Evolutionary conservation across 2,113 vertebrate species (phyloP), one percentile per base, ranked within the genome.

Genomic region (Oncorhynchus tshawytscha): DNA sequence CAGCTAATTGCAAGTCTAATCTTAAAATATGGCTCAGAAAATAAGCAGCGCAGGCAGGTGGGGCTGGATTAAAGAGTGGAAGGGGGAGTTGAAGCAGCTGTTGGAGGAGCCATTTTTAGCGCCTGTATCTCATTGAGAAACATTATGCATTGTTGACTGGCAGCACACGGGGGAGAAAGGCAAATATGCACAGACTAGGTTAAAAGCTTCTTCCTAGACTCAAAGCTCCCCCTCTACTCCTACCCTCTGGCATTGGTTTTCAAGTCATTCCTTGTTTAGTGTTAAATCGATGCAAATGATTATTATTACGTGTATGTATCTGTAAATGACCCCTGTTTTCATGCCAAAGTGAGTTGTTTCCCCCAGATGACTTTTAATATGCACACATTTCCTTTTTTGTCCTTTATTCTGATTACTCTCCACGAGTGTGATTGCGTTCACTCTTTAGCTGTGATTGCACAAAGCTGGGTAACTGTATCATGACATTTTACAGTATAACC

Each of bases 1-100:
- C 82, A 85, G 84, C 80, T 88, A 90, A 90, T 92, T 89, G 85
- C 79, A 70, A 81, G 85, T 78, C 85, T 86, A 86, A 90, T 91
- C 87, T 85, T 73, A 77, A 85, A 76, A 88, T 87, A 89, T 86
- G 80, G 72, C 76, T 84, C n/a, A 16, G 78, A 73, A 81, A 85
- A 82, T 68, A 73, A 79, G 66, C 76, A 29, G 69, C 69, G 76
- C 69, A 84, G 79, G 78, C 76, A 85, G 80, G 84, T 76, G 67
- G 62, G 72, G 84, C 71, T 80, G 45, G 62, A 74, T 82, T 81
- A 66, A 12, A 71, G 60, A 59, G 72, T 70, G 71, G 7, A 15
- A 72, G 60, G 59, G 70, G 71, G 69, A 8, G 76, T 62, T 24
- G 67, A 81, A 91, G 81, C 87, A 92, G 88, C 85, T 92, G 90